Conservation (phyloP, 2,113 vertebrate genomes). For the Cavia porcellus region DNA sequence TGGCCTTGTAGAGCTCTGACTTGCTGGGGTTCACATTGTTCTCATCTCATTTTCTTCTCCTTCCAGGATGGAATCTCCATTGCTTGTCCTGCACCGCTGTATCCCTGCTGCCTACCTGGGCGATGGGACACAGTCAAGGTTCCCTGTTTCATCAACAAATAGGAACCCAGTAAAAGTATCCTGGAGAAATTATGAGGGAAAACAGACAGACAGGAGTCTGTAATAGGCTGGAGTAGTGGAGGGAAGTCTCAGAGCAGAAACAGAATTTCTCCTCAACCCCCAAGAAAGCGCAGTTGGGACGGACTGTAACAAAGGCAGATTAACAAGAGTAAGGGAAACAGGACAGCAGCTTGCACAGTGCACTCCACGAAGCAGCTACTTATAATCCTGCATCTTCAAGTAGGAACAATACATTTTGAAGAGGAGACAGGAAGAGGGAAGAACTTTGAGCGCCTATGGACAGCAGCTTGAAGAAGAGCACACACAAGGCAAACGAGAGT, state of each 20-base stretch:
- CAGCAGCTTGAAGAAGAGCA: not conserved
- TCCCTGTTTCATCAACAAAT: not conserved
- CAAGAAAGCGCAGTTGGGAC: not conserved
- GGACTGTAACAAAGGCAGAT: too few relatives aligned
- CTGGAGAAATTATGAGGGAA: not conserved
- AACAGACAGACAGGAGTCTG: too few relatives aligned
- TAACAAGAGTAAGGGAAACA: not conserved
- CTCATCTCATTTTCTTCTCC: not conserved
- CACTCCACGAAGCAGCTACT: not conserved
- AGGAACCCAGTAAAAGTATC: not conserved
- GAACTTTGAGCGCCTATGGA: not conserved
- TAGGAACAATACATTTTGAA: not conserved
- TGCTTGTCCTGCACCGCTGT: too few relatives aligned
- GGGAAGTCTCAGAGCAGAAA: too few relatives aligned
- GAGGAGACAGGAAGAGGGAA: not conserved
- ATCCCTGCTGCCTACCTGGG: accelerated
- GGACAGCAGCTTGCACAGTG: not conserved
- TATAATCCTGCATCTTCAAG: not conserved
- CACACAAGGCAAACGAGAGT: too few relatives aligned
- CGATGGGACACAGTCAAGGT: accelerated
- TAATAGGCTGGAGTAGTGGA: not conserved
- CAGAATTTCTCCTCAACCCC: too few relatives aligned
- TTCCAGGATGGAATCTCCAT: not conserved
- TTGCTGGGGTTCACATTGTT: not conserved
- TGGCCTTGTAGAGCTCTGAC: not conserved